Evolutionary conservation across 2,888 invertebrate species (phyloP).

Genomic region (Pyrrhosoma nymphula): DNA sequence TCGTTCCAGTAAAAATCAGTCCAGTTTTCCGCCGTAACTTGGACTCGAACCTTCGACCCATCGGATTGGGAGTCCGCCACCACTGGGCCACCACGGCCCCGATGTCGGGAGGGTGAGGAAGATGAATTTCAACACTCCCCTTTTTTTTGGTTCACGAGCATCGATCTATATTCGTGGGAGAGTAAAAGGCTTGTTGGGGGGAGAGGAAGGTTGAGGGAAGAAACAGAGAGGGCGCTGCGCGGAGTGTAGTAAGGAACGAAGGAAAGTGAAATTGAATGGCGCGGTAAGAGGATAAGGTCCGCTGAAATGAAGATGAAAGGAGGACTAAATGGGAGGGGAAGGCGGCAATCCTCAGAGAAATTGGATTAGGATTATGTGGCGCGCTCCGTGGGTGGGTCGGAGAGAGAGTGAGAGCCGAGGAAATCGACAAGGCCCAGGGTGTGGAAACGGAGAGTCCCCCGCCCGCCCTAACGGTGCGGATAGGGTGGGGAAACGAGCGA

Average conservation of each 20-base stretch:
- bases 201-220: not conserved
- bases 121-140: not conserved
- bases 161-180: not conserved
- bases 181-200: too few species aligned
- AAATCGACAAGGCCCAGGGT: not conserved
- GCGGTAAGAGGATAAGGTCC: slow-evolving; percentile 39
- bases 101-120: too few species aligned
- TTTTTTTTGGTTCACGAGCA: not conserved
- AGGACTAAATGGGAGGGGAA: slow-evolving; percentile 20
- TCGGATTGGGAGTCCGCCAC: too few species aligned
- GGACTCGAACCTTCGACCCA: too few species aligned
- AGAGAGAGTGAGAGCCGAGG: not conserved
- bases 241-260: not conserved
- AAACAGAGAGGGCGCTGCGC: not conserved
- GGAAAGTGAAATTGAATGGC: slow-evolving; percentile 35
- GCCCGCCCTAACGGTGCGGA: too few species aligned
- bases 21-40: too few species aligned
- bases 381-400: not conserved
- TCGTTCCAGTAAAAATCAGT: too few species aligned
- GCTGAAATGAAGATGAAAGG: slow-evolving; percentile 36
- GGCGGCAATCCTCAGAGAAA: slow-evolving; percentile 36
- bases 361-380: slow-evolving; percentile 36
- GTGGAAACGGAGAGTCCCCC: too few species aligned
- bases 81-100: too few species aligned
- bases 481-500: too few species aligned